Evolutionary conservation across 1,140 invertebrate species (phyloP).

Genomic region (Rhopalosiphum padi): DNA sequence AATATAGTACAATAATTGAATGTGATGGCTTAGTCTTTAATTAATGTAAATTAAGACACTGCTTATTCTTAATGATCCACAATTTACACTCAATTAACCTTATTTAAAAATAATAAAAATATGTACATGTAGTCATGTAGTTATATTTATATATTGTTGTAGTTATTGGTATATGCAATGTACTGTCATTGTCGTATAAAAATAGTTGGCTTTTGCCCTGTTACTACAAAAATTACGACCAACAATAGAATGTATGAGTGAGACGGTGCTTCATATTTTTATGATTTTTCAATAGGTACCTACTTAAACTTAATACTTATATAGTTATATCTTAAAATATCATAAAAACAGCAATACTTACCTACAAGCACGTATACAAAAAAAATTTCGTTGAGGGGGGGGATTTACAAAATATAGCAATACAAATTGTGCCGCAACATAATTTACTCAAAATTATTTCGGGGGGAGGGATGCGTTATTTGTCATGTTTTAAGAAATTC

Average conservation of each 20-base stretch:
- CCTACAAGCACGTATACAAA: too few species aligned
- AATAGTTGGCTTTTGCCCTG: too few species aligned
- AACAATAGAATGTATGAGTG: not conserved
- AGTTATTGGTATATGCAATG: not conserved
- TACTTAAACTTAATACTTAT: too few species aligned
- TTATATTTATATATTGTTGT: not conserved
- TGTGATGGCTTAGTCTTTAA: not conserved
- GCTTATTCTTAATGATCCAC: not conserved
- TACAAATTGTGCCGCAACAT: too few species aligned
- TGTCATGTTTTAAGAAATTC: too few species aligned
- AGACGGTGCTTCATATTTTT: not conserved
- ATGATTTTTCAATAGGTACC: not conserved
- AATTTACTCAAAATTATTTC: too few species aligned
- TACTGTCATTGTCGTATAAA: not conserved
- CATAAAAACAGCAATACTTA: too few species aligned
- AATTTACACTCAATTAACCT: not conserved
- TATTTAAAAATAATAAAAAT: not conserved
- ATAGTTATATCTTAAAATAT: too few species aligned
- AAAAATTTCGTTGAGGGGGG: too few species aligned
- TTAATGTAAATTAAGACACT: constrained; percentile 8
- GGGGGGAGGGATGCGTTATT: too few species aligned
- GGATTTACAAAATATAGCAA: too few species aligned
- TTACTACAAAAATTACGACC: too few species aligned
- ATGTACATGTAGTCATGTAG: not conserved
- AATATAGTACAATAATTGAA: not conserved